Evolutionary conservation across 2,797 vertebrate genomes (phyloP).

Genomic region (Balearica regulorum): DNA sequence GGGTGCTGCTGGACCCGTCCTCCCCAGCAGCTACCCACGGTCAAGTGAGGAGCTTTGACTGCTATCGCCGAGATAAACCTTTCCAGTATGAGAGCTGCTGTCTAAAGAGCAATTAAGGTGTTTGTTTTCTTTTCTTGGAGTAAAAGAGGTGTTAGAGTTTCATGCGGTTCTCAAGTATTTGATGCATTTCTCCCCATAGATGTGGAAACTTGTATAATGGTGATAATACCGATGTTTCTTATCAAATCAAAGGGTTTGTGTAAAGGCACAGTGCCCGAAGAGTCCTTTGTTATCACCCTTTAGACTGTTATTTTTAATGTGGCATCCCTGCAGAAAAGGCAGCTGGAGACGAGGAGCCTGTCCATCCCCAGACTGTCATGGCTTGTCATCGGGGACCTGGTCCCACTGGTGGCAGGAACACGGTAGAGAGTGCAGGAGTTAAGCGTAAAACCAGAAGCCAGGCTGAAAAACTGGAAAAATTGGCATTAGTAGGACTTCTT

Average conservation of each 20-base stretch:
- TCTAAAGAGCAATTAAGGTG: neutral
- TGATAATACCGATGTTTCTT: neutral
- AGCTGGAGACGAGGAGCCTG: neutral
- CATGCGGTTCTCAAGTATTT: neutral
- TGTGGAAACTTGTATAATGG: neutral
- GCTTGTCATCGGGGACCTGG: fast-evolving
- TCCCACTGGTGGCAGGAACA: neutral
- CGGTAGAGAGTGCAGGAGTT: neutral
- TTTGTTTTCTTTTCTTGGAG: neutral
- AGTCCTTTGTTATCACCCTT: neutral
- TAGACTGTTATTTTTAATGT: neutral
- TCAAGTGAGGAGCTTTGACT: neutral
- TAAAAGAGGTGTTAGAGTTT: neutral
- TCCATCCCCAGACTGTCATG: neutral
- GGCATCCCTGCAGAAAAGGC: neutral
- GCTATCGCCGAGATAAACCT: fast-evolving
- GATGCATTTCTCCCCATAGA: neutral
- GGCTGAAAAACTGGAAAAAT: neutral
- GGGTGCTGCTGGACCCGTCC: neutral
- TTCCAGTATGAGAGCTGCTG: neutral
- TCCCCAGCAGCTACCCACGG: neutral
- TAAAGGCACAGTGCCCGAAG: neutral
- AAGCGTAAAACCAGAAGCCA: neutral
- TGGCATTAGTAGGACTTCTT: neutral
- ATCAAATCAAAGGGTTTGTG: neutral